Base-by-base conservation (phyloP, 2,888 invertebrate species). In the Plagodis pulveraria region DNA sequence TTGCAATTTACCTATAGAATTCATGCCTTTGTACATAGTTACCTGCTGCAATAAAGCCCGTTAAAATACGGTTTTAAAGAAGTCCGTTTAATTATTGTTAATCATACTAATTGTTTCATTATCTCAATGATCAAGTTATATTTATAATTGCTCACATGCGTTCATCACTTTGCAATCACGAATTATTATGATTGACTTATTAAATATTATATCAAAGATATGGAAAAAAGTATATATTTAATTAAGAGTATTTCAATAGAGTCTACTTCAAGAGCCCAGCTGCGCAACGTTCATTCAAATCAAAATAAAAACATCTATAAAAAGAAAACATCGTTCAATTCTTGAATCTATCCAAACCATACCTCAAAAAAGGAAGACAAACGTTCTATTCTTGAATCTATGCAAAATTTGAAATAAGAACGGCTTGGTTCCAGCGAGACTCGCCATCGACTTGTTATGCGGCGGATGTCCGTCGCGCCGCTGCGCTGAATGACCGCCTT, bases 401-500 rank as follows among this genome's bases (percentile, higher is more conserved):
- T 83, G 84, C 84, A 75, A 84, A 86, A 84, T 88, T 83, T 84
- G 78, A 84, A 85, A 86, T 88, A 89, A 87, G 86, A 83, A 85
- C 80, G 80, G 76, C 76, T 73, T 66, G 79, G 78, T 77, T 78
- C 82, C 79, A 77, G 71, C 69, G 79, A 78, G 81, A 86, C 75
- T 86, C 86, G 86, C 87, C 89, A 90, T 89, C 89, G 91, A 90
- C 89, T 93, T 93, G 93, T 92, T 93, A 93, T 92, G 91, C 93
- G 91, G 90, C 92, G 92, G 93, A 93, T 86, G 93, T 93, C 92
- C 93, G 93, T 86, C 88, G 91, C 90, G 89, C 91, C 89, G 91
- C 89, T 89, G 90, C 89, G 86, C 90, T 89, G 90, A 92, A 92
- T 92, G 92, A 92, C 92, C 92, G 89, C 84, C 89, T 89, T 90